Conservation (phyloP, 2,888 invertebrate species). For the Sesamia inferens region DNA sequence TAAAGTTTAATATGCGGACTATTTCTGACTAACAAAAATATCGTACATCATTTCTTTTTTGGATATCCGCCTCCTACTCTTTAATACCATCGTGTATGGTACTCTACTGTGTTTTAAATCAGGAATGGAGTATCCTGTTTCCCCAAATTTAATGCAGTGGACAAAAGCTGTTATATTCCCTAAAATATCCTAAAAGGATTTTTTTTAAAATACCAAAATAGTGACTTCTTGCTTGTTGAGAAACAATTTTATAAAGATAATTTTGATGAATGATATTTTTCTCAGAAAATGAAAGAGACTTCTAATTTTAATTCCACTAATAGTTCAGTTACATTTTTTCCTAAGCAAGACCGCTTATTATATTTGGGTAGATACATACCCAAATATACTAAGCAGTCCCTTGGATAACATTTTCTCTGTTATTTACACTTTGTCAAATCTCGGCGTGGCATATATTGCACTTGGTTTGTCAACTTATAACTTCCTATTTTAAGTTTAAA, state of each 20-base stretch:
- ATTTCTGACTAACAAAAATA: too few relatives aligned
- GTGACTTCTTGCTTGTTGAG: background rate
- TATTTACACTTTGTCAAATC: background rate
- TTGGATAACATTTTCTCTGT: background rate
- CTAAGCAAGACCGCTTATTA: background rate
- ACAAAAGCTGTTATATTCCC: too few relatives aligned
- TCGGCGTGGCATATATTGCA: background rate
- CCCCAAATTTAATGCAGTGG: too few relatives aligned
- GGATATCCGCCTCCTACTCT: too few relatives aligned
- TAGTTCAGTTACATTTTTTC: background rate
- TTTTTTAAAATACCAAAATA: background rate
- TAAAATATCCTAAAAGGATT: too few relatives aligned
- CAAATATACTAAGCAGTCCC: background rate
- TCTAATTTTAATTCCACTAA: background rate
- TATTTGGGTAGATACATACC: too few relatives aligned
- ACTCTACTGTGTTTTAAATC: too few relatives aligned
- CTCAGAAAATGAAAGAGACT: conserved; percentile 5
- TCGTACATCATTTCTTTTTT: too few relatives aligned
- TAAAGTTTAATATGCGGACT: too few relatives aligned
- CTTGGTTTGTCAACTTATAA: background rate
- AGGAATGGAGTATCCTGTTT: too few relatives aligned
- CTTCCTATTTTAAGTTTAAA: background rate
- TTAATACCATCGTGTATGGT: too few relatives aligned
- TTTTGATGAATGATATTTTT: conserved; percentile 4
- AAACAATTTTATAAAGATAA: background rate